Percentiles rank a stretch among this genome's conserved stretches.
These are phyloP conservation scores for Mus minutoides DNA, from an alignment of 2,797 vertebrate genomes.

Conservation along the genomic window DNA sequence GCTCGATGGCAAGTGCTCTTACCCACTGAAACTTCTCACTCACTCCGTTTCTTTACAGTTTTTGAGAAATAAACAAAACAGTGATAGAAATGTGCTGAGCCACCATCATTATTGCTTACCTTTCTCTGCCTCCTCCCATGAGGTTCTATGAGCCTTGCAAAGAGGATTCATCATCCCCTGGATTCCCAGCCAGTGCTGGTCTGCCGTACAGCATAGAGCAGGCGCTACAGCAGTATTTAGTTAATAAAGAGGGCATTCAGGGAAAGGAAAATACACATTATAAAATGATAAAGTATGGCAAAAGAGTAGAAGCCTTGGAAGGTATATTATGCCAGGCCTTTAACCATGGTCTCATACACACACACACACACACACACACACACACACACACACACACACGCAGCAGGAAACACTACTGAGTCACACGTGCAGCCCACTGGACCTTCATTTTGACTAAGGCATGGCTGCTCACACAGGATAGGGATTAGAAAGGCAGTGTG, in stretches of 20 bases:
- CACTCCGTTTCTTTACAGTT: too few relatives aligned
- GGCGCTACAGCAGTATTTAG: not conserved
- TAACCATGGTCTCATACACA: not conserved
- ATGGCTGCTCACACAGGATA: not conserved
- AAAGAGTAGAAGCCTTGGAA: not conserved
- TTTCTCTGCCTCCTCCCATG: not conserved
- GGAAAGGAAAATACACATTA: not conserved
- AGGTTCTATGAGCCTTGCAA: conserved; percentile 18
- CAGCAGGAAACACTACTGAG: not conserved
- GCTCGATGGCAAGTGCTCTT: not conserved
- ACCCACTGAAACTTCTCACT: too few relatives aligned
- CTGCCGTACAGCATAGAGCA: not conserved
- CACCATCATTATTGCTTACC: not conserved
- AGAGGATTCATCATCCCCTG: not conserved
- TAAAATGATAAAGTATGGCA: not conserved
- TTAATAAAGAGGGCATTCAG: not conserved
- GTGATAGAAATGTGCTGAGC: not conserved
- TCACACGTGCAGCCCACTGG: not conserved
- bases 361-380: not conserved
- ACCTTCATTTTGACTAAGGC: not conserved
- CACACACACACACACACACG: not conserved
- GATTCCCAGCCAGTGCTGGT: not conserved
- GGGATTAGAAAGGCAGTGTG: not conserved
- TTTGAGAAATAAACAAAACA: not conserved
- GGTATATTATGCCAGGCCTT: not conserved